Conservation (phyloP, 2,797 vertebrate genomes). For the Amphiprion clarkii region DNA sequence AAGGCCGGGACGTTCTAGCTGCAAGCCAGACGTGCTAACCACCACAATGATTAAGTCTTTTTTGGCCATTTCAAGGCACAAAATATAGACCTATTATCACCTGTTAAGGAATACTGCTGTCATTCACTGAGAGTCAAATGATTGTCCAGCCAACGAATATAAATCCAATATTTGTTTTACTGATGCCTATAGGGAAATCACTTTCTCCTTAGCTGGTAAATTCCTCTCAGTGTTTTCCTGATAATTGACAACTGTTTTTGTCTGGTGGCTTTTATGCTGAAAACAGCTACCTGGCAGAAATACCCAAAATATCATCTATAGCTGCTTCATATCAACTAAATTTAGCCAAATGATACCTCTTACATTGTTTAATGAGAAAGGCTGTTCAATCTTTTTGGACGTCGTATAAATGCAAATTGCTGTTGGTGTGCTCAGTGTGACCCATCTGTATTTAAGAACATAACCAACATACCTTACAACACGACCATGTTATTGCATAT, state of each 20-base stretch:
- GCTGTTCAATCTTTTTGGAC: neutral
- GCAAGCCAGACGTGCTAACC: no score
- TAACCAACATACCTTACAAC: no score
- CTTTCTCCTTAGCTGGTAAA: no score
- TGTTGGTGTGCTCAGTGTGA: neutral
- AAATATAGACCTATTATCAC: neutral
- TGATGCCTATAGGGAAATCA: no score
- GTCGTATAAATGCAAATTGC: neutral
- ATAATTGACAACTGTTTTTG: no score
- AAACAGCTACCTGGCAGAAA: neutral
- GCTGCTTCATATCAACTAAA: neutral
- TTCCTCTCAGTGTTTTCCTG: no score
- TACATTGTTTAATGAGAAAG: neutral
- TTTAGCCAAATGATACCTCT: neutral
- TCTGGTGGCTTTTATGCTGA: neutral
- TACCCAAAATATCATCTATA: neutral
- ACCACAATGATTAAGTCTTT: neutral
- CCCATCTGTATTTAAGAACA: neutral
- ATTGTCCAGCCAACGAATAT: no score
- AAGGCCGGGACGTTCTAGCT: no score
- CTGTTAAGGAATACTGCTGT: no score
- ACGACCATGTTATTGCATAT: neutral
- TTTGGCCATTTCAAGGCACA: neutral
- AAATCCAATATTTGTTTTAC: no score
- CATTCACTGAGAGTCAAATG: no score